Conservation (phyloP, 2,113 vertebrate species). For the Crotalus horridus region DNA sequence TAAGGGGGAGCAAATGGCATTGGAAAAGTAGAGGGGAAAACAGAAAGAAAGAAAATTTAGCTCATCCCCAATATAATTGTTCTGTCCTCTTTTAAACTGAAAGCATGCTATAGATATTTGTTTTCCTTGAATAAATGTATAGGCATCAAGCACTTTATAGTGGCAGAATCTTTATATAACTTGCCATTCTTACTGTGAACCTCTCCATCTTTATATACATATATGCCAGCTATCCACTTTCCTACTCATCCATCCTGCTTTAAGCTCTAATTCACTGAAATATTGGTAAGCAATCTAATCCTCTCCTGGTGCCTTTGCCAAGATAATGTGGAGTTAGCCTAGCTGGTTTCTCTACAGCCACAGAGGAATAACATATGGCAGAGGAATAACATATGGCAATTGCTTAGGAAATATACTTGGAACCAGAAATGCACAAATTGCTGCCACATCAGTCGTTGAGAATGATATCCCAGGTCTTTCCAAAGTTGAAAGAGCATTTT, state of each 20-base stretch:
- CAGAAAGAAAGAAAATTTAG: not conserved
- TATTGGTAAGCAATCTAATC: constrained; percentile 33
- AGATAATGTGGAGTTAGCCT: not conserved
- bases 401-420: not conserved
- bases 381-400: not conserved
- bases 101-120: not conserved
- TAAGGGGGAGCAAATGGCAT: not conserved
- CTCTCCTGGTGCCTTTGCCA: constrained; percentile 9
- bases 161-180: not conserved
- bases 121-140: not conserved
- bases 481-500: not conserved
- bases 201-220: not conserved
- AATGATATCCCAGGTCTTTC: not conserved
- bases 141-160: not conserved
- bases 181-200: not conserved
- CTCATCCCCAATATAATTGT: not conserved
- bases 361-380: not conserved
- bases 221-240: not conserved
- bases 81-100: not conserved
- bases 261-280: constrained; percentile 28
- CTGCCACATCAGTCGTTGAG: not conserved
- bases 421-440: not conserved
- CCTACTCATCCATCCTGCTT: not conserved
- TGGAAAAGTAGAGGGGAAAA: not conserved
- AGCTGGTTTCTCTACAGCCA: constrained; percentile 1